phyloP scores from a whole-genome alignment of 1,140 invertebrate species.

The Drosophila mauritiana region DNA sequence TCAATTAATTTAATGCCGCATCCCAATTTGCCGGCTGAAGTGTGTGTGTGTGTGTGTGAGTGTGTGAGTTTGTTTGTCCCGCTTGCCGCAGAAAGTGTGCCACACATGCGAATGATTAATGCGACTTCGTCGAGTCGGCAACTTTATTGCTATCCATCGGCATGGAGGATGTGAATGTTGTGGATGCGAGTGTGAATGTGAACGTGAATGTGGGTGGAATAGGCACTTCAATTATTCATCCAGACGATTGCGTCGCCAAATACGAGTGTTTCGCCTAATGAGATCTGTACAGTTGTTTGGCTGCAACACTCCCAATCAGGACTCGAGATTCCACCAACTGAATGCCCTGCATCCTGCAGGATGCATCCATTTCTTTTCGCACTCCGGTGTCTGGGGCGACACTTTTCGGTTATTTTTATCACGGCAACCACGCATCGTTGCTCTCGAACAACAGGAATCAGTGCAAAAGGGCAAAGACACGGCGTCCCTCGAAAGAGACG shows the following conservation, averaged over 20 bases:
- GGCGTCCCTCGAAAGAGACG: constrained; percentile 8
- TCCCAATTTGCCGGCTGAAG: constrained; percentile 48
- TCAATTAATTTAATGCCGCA: constrained; percentile 75
- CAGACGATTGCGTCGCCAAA: constrained; percentile 40
- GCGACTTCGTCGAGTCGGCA: constrained; percentile 62
- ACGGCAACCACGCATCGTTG: constrained; percentile 74
- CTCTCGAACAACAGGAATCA: constrained; percentile 72
- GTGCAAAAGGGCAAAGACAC: constrained; percentile 48
- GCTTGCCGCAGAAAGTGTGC: constrained; percentile 51
- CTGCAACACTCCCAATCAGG: constrained; percentile 26
- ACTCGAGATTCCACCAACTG: background rate
- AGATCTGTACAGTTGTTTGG: constrained; percentile 23
- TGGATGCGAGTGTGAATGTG: too few species aligned
- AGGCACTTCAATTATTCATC: constrained; percentile 48
- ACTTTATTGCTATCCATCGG: constrained; percentile 59
- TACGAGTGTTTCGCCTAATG: constrained; percentile 45
- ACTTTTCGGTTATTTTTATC: constrained; percentile 76
- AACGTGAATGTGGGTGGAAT: background rate
- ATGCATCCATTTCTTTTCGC: constrained; percentile 12
- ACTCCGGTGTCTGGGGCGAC: constrained; percentile 18
- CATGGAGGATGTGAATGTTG: background rate
- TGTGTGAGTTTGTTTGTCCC: constrained; percentile 44
- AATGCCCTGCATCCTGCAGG: background rate
- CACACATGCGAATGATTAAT: constrained; percentile 74
- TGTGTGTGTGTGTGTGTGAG: constrained; percentile 14